Conservation (phyloP, 1,140 invertebrate species). For the Diuraphis noxia region DNA sequence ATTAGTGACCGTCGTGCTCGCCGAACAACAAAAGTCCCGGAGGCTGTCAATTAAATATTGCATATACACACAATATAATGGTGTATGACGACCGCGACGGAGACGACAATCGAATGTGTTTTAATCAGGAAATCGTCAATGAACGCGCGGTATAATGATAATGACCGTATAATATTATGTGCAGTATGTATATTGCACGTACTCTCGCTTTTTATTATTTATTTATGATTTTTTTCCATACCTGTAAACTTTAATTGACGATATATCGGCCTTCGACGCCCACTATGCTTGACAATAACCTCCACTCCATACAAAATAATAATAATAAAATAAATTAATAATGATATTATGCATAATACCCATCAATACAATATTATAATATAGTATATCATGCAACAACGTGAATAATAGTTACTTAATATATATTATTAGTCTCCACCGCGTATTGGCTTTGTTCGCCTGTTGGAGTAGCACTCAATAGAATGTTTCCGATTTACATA, state of each 20-base stretch:
- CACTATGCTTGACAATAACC: background rate
- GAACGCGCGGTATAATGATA: background rate
- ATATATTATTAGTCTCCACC: no score
- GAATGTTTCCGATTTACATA: background rate
- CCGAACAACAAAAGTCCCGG: slow-evolving; percentile 31
- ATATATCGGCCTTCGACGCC: background rate
- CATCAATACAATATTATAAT: no score
- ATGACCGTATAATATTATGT: background rate
- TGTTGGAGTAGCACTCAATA: no score
- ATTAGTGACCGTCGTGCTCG: background rate
- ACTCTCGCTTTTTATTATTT: background rate
- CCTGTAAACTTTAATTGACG: background rate
- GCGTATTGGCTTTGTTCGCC: no score
- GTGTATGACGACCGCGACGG: background rate
- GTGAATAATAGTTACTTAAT: background rate
- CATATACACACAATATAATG: background rate
- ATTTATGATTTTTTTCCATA: background rate
- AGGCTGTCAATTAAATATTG: slow-evolving; percentile 39
- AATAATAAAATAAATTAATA: no score
- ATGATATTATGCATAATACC: background rate
- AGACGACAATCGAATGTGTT: slow-evolving; percentile 17
- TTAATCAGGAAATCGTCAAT: slow-evolving; percentile 51
- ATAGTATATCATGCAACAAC: accelerated
- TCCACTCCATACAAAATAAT: background rate
- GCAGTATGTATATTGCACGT: background rate